These are phyloP conservation scores for Leucozona laternaria DNA, from an alignment of 2,888 invertebrate species.

Conservation along the genomic window DNA sequence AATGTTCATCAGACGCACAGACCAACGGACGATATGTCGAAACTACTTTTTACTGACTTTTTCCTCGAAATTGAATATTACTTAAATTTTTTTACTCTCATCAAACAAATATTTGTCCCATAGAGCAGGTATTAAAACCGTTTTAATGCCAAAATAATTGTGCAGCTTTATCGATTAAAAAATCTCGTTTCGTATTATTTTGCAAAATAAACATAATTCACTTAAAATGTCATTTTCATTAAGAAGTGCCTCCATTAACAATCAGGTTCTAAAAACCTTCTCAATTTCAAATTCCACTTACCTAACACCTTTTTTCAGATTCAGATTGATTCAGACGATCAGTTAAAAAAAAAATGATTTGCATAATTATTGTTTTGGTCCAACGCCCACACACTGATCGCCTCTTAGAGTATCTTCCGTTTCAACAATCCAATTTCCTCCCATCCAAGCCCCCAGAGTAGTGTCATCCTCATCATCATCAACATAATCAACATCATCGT, in stretches of 20 bases:
- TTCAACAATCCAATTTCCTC: conserved; percentile 10
- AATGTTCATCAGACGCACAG: no score
- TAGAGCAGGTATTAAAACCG: no score
- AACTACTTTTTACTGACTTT: no score
- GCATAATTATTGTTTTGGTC: conserved; percentile 56
- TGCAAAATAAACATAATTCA: not conserved
- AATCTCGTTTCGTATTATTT: no score
- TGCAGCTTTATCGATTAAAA: no score
- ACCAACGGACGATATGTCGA: no score
- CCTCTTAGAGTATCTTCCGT: conserved; percentile 4
- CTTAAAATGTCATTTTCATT: not conserved
- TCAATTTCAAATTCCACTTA: conserved; percentile 41
- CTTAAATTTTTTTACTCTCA: no score
- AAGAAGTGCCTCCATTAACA: not conserved
- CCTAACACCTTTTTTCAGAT: conserved; percentile 39
- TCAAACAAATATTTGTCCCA: no score
- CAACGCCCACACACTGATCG: not conserved
- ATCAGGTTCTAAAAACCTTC: not conserved
- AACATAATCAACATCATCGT: not conserved
- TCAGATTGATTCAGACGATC: conserved; percentile 9
- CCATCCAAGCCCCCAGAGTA: not conserved
- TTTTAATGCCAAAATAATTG: no score
- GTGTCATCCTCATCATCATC: not conserved
- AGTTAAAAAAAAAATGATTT: conserved; percentile 55
- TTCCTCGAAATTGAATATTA: no score